Evolutionary conservation across 2,888 invertebrate genomes (phyloP).

Genomic region (Coleophora deauratella): DNA sequence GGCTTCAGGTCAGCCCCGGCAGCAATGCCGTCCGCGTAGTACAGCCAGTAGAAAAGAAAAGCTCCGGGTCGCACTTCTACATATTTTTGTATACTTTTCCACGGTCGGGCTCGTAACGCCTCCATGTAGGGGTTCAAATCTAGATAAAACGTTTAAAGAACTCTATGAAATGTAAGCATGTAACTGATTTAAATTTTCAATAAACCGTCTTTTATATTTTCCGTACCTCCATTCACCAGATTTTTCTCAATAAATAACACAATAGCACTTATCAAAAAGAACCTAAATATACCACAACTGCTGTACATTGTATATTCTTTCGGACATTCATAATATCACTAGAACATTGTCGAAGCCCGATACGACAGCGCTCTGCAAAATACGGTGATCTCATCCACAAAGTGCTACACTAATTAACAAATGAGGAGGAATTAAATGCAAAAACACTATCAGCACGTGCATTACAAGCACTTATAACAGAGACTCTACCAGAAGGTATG

Average conservation of each 20-base stretch:
- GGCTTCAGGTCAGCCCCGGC: constrained; percentile 74
- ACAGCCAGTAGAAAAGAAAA: constrained; percentile 92
- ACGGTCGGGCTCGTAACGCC: constrained; percentile 29
- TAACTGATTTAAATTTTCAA: neutral
- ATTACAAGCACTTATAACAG: constrained; percentile 6
- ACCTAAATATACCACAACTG: no score
- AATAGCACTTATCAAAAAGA: no score
- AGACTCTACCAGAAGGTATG: no score
- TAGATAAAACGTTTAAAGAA: constrained; percentile 5
- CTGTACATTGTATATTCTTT: no score
- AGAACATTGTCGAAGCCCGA: neutral
- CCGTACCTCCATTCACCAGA: no score
- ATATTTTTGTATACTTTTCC: constrained; percentile 78
- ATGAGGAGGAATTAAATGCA: constrained; percentile 46
- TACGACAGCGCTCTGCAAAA: constrained; percentile 22
- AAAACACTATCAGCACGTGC: constrained; percentile 29
- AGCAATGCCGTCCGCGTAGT: constrained; percentile 80
- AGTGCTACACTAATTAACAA: constrained; percentile 33
- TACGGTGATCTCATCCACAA: constrained; percentile 46
- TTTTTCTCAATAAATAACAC: no score
- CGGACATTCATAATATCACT: no score
- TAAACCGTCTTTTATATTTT: neutral
- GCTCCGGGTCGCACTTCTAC: constrained; percentile 83
- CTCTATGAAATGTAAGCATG: no score
- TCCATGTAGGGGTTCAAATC: constrained; percentile 40